Evolutionary conservation across 2,888 invertebrate species (phyloP).

Genomic region (Lamellibrachia satsuma): DNA sequence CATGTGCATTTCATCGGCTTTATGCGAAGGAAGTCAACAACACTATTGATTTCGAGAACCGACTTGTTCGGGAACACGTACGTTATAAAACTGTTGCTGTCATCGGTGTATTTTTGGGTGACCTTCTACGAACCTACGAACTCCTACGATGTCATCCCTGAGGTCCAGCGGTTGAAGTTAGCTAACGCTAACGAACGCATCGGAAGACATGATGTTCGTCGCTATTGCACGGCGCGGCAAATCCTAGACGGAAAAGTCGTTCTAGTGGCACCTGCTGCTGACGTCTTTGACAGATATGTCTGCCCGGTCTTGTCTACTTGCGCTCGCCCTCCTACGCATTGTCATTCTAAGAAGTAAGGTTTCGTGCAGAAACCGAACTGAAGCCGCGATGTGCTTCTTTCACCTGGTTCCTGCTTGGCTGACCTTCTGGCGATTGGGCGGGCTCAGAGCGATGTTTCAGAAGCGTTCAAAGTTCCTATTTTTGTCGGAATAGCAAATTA

Average conservation of each 20-base stretch:
- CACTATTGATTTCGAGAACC: too few relatives aligned
- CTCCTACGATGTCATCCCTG: neutral
- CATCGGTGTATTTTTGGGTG: neutral
- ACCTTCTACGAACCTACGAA: too few relatives aligned
- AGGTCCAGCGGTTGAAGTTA: neutral
- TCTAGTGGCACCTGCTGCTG: neutral
- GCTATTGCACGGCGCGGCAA: neutral
- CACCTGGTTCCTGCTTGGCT: neutral
- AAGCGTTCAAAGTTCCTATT: neutral
- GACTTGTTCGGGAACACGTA: too few relatives aligned
- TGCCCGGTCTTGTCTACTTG: neutral
- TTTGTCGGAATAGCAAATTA: neutral
- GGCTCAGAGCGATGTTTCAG: neutral
- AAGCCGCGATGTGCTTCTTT: neutral
- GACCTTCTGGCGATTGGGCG: neutral
- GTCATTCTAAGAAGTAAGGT: neutral
- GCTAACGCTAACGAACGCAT: neutral
- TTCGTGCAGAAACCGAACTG: neutral
- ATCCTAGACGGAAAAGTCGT: neutral
- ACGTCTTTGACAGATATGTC: neutral
- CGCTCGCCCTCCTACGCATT: neutral
- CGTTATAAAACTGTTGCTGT: neutral
- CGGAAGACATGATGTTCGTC: neutral
- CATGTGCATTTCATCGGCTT: too few relatives aligned
- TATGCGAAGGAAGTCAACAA: too few relatives aligned